Percentiles rank a stretch among this genome's conserved stretches.
These are phyloP conservation scores for Zaprionus ghesquierei DNA, from an alignment of 1,140 invertebrate genomes.

Conservation along the genomic window DNA sequence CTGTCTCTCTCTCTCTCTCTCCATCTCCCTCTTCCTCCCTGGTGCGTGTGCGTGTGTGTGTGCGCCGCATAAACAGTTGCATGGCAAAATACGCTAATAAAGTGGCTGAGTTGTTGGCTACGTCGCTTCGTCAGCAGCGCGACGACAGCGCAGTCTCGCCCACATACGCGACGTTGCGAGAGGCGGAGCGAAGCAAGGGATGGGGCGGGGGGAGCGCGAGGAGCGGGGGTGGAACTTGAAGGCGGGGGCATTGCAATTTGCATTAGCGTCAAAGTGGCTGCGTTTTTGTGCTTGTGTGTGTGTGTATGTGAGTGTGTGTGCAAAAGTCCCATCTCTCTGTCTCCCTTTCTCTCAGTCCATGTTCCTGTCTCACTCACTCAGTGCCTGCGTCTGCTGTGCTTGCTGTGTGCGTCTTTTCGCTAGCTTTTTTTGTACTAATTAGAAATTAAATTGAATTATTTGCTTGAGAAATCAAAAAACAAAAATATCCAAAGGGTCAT, in stretches of 20 bases:
- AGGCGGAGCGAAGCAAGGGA: not conserved
- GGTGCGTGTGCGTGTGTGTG: slow-evolving; percentile 37
- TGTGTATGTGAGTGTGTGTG: slow-evolving; percentile 11
- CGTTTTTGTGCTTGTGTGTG: slow-evolving; percentile 57
- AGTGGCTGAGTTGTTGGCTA: slow-evolving; percentile 69
- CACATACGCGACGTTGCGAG: not conserved
- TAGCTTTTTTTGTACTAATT: slow-evolving; percentile 67
- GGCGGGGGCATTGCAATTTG: slow-evolving; percentile 67
- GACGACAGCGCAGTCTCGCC: slow-evolving; percentile 22
- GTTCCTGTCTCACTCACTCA: slow-evolving; percentile 2
- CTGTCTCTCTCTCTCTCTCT: not conserved
- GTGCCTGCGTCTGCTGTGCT: slow-evolving; percentile 23
- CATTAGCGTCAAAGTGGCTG: slow-evolving; percentile 78
- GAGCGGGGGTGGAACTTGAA: not conserved
- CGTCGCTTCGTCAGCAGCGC: slow-evolving; percentile 12
- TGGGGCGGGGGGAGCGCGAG: not conserved
- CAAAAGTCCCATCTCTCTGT: slow-evolving; percentile 2
- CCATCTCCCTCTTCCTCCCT: not conserved
- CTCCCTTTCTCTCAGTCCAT: not conserved
- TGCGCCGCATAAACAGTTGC: slow-evolving; percentile 75
- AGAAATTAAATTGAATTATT: slow-evolving; percentile 80
- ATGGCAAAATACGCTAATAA: slow-evolving; percentile 80
- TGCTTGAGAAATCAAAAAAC: slow-evolving; percentile 76
- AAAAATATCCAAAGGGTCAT: slow-evolving; percentile 36
- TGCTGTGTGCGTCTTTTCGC: slow-evolving; percentile 35